These are phyloP conservation scores for Catocala fraxini DNA, from an alignment of 2,888 invertebrate genomes.

Conservation along the genomic window DNA sequence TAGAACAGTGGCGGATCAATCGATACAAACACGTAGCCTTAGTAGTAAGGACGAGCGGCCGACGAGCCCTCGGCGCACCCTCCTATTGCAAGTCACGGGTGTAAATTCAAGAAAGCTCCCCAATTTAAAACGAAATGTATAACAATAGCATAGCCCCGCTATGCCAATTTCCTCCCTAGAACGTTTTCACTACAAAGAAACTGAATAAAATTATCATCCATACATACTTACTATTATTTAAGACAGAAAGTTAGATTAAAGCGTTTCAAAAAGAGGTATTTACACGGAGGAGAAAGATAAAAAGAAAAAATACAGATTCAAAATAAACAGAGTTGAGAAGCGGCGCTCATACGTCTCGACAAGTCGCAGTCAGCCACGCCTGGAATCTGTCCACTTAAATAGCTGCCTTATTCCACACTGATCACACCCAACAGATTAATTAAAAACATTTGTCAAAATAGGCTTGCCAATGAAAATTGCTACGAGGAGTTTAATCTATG, in stretches of 20 bases:
- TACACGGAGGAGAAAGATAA: conserved; percentile 47
- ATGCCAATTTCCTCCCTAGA: conserved; percentile 84
- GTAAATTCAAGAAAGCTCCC: conserved; percentile 86
- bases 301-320: conserved; percentile 48
- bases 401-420: conserved; percentile 69
- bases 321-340: conserved; percentile 64
- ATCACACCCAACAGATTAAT: conserved; percentile 80
- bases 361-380: conserved; percentile 68
- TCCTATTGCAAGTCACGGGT: conserved; percentile 83
- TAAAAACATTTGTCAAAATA: conserved; percentile 81
- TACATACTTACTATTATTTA: conserved; percentile 65
- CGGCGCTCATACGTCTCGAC: conserved; percentile 65
- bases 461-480: conserved; percentile 69
- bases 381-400: conserved; percentile 76
- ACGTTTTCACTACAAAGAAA: conserved; percentile 77
- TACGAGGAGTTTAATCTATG: conserved; percentile 63
- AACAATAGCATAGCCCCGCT: conserved; percentile 82
- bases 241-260: conserved; percentile 64
- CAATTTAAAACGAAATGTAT: conserved; percentile 86
- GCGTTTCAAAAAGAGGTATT: conserved; percentile 56
- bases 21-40: conserved; percentile 60
- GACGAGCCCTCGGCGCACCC: conserved; percentile 62
- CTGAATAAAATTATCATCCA: conserved; percentile 81
- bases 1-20: conserved; percentile 66
- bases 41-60: conserved; percentile 42